A percentile compares a stretch with the other conserved stretches of the same genome.
These are phyloP conservation scores for Agrotis clavis DNA, from an alignment of 2,888 invertebrate genomes.

Conservation along the genomic window DNA sequence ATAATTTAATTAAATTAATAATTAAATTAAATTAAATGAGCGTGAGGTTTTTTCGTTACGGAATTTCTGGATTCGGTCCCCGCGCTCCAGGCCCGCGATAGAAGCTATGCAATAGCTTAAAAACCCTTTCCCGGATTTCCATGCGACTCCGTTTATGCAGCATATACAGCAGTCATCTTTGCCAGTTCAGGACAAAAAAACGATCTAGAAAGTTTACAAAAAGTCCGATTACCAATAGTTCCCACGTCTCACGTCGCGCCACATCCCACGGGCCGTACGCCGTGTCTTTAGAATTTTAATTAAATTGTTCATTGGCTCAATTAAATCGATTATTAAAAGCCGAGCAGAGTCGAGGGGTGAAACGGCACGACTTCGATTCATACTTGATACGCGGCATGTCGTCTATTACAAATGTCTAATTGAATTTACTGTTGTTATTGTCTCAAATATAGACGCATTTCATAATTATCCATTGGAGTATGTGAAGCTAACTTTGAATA, in stretches of 20 bases:
- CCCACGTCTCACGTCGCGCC: slow-evolving; percentile 71
- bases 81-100: too few species aligned
- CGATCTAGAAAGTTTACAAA: slow-evolving; percentile 49
- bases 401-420: slow-evolving; percentile 52
- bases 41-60: too few species aligned
- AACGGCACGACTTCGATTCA: slow-evolving; percentile 68
- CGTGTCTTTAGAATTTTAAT: slow-evolving; percentile 88
- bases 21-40: too few species aligned
- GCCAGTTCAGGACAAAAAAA: background rate
- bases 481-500: slow-evolving; percentile 13
- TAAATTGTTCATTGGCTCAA: slow-evolving; percentile 89
- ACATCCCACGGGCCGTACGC: slow-evolving; percentile 75
- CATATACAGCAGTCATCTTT: background rate
- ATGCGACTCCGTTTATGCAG: too few species aligned
- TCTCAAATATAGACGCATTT: slow-evolving; percentile 37
- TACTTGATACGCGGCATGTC: slow-evolving; percentile 60
- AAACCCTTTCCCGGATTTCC: too few species aligned
- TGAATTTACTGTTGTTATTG: slow-evolving; percentile 46
- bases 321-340: slow-evolving; percentile 86
- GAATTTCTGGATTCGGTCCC: too few species aligned
- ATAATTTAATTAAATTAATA: too few species aligned
- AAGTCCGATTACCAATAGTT: slow-evolving; percentile 45
- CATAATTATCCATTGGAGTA: slow-evolving; percentile 24
- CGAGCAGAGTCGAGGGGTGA: slow-evolving; percentile 64
- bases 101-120: too few species aligned